Percentiles rank a stretch among this genome's conserved stretches.
Conservation (phyloP, 2,797 vertebrate genomes). For the Lateolabrax maculatus region DNA sequence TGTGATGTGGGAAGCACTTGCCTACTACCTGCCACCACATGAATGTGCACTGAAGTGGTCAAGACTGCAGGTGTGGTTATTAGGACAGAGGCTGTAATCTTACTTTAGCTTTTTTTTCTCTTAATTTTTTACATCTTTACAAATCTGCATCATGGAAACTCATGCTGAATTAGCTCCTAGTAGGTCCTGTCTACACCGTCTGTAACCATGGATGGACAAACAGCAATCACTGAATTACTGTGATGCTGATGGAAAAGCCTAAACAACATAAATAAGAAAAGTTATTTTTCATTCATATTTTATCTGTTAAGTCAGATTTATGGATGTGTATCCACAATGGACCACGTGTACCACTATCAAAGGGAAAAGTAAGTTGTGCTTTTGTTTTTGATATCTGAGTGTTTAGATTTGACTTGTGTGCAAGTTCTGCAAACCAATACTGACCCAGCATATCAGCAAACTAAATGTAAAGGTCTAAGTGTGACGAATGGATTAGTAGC, state of each 20-base stretch:
- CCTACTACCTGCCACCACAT: background rate
- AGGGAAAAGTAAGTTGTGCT: background rate
- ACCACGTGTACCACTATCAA: background rate
- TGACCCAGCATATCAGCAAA: background rate
- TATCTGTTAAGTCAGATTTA: background rate
- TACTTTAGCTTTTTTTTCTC: background rate
- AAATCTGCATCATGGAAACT: background rate
- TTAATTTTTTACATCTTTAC: background rate
- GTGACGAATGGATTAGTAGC: background rate
- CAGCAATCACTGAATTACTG: background rate
- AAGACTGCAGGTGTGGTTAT: background rate
- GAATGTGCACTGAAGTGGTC: too few relatives aligned
- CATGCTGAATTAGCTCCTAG: background rate
- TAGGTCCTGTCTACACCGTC: background rate
- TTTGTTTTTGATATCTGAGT: background rate
- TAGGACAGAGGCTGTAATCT: background rate
- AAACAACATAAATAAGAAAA: background rate
- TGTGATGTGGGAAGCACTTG: too few relatives aligned
- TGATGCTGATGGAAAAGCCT: background rate
- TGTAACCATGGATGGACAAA: background rate
- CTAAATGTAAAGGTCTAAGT: background rate
- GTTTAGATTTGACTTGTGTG: background rate
- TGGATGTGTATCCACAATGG: background rate
- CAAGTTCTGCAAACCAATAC: background rate
- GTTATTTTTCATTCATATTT: background rate